Evolutionary conservation across 2,797 vertebrate genomes (phyloP).

Genomic region (Hapalemur alaotrensis): DNA sequence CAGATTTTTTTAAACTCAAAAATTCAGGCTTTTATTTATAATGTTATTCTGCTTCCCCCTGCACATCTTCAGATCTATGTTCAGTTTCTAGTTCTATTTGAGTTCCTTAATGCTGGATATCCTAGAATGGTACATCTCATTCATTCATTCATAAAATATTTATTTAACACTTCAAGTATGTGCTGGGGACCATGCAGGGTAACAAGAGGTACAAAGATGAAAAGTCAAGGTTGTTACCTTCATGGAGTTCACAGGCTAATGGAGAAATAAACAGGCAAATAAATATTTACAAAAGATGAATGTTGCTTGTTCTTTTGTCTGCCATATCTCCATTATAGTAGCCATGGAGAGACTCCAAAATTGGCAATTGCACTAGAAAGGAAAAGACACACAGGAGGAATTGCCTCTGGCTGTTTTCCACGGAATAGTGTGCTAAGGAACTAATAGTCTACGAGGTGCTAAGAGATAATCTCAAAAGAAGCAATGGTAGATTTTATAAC

Average conservation of each 20-base stretch:
- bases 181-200: background rate
- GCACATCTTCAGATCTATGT: background rate
- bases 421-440: background rate
- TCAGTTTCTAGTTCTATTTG: background rate
- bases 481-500: background rate
- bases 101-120: background rate
- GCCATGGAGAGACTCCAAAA: background rate
- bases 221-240: background rate
- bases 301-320: background rate
- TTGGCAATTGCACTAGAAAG: background rate
- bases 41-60: background rate
- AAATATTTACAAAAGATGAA: background rate
- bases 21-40: background rate
- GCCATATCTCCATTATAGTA: constrained; percentile 14
- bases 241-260: background rate
- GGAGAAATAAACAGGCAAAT: background rate
- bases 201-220: background rate
- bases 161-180: background rate
- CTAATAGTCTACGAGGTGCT: background rate
- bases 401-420: background rate
- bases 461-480: background rate
- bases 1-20: background rate
- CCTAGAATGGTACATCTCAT: background rate
- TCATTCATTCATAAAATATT: constrained; percentile 61
- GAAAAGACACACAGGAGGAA: background rate